These are phyloP conservation scores for Beroe forskalii DNA, from an alignment of 37 sponge, comb jelly and placozoan species.

Conservation along the genomic window DNA sequence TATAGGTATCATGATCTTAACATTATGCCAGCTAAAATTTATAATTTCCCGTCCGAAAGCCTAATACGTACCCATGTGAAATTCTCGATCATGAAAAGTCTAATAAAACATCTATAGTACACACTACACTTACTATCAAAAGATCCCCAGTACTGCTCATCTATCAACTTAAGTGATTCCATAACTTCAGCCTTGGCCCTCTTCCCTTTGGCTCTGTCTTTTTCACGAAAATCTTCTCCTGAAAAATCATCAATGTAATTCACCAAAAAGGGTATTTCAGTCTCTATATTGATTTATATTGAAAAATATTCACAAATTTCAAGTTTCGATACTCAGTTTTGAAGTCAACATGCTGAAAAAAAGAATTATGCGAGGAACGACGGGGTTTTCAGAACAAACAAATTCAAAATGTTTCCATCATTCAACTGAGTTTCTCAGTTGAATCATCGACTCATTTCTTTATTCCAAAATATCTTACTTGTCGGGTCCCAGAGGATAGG, in stretches of 20 bases:
- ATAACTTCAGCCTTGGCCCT: background rate
- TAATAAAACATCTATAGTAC: background rate
- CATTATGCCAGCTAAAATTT: too few species aligned
- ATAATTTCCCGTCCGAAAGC: too few species aligned
- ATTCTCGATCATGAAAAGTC: too few species aligned
- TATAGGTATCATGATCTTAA: too few species aligned
- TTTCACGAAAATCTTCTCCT: background rate
- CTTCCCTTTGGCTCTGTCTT: background rate
- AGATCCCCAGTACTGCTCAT: background rate
- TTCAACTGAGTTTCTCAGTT: too few species aligned
- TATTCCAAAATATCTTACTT: conserved; percentile 14
- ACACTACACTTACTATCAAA: background rate
- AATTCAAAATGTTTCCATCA: too few species aligned
- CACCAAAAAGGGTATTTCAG: background rate
- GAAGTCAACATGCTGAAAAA: too few species aligned
- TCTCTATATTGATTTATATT: background rate
- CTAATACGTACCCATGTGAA: background rate
- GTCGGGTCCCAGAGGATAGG: conserved; percentile 8
- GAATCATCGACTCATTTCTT: too few species aligned
- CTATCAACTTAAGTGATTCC: background rate
- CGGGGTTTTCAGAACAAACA: too few species aligned
- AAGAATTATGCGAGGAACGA: too few species aligned
- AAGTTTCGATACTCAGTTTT: too few species aligned
- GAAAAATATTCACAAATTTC: too few species aligned
- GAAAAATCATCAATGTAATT: background rate